These are phyloP conservation scores for Ancistrus triradiatus DNA, from an alignment of 2,113 vertebrate species.

Conservation along the genomic window DNA sequence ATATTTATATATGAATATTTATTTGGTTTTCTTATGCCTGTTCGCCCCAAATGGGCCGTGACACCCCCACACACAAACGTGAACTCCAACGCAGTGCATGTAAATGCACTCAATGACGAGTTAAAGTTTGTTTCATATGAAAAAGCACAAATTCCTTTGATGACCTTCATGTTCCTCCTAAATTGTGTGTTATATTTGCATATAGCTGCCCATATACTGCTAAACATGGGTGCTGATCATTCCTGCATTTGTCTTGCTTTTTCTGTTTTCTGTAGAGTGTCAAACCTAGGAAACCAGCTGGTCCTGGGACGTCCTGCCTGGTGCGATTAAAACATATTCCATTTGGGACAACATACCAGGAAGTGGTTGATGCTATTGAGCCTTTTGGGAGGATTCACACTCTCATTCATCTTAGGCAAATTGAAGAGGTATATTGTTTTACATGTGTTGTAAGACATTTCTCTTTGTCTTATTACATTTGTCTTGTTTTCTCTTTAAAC, in stretches of 20 bases:
- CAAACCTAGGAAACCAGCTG: constrained; percentile 30
- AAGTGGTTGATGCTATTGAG: constrained; percentile 69
- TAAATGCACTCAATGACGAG: too few species aligned
- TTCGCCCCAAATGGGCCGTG: too few species aligned
- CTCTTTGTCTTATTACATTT: neutral
- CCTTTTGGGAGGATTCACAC: constrained; percentile 74
- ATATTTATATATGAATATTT: too few species aligned
- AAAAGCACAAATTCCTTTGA: too few species aligned
- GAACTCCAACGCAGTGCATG: too few species aligned
- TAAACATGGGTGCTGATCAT: neutral
- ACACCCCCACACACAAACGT: too few species aligned
- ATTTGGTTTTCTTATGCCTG: too few species aligned
- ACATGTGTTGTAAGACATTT: neutral
- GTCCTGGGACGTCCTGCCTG: constrained; percentile 34
- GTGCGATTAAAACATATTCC: constrained; percentile 63
- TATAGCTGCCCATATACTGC: too few species aligned
- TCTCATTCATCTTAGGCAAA: constrained; percentile 67
- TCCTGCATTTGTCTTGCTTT: neutral
- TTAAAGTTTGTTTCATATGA: too few species aligned
- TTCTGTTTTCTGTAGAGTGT: constrained; percentile 23
- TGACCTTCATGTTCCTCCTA: too few species aligned
- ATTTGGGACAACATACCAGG: constrained; percentile 64
- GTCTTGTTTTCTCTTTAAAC: too few species aligned
- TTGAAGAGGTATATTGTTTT: constrained; percentile 66
- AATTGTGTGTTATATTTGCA: too few species aligned